Evolutionary conservation across 2,113 vertebrate species (phyloP), one percentile per base, ranked within the genome.

Genomic region (Leptobrachium leishanense): DNA sequence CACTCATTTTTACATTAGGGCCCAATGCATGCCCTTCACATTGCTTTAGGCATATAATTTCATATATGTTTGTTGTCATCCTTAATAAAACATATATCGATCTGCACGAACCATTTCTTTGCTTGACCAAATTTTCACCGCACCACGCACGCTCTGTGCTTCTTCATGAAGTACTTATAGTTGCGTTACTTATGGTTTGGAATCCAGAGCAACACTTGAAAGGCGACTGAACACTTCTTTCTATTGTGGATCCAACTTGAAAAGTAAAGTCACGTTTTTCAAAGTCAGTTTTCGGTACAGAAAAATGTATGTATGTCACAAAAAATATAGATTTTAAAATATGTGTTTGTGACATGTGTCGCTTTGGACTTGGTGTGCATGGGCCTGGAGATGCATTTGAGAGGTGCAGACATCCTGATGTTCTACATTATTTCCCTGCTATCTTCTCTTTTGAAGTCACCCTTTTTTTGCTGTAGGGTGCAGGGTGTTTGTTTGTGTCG

Each of bases 301-400:
- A 70, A 15, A 71, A 63, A 11, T 3, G 43, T 12, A 76, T 53
- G n/a, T 46, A 57, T 66, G 15, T 72, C 69, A 54, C 12, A 75
- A 75, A 57, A 54, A 42, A 5, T 31, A 20, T 59, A 59, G 50
- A 43, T 40, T 66, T 44, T n/a, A 39, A 42, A 72, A 6, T 41
- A 43, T 42, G 43, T 42, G 20, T 31, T 31, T 31, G 20, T 31
- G 20, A 31, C 20, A 31, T 31, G 20, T 31, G 20, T 31, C 20
- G 20, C 20, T 31, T 31, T 31, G 20, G 20, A 1, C 20, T 31
- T 31, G 20, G 20, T 31, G 20, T 31, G 20, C 20, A 31, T 31
- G 20, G 20, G 20, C 20, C 20, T 31, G 20, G 20, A 31, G 20
- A 31, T 31, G 20, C 20, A 31, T 31, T 31, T 31, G 20, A 31